These are phyloP conservation scores for cattle (Bos taurus) DNA, from an alignment of 2,113 vertebrate genomes.

Conservation along the genomic window ARS-UCD2.0 NC_037343.1:2303501-2304000, in stretches of 20 bases:
- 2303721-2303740: background rate
- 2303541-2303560: background rate
- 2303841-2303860: background rate
- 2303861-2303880: background rate
- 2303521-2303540: background rate
- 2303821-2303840: background rate
- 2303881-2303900: background rate
- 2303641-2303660: background rate
- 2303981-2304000: background rate
- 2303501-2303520: background rate
- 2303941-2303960: background rate
- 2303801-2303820: background rate
- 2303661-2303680: background rate
- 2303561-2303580: background rate
- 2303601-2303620: background rate
- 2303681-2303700: background rate
- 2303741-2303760: background rate
- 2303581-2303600: background rate
- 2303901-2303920: background rate
- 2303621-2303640: background rate
- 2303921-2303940: background rate
- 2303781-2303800: background rate
- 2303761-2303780: background rate
- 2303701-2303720: background rate
- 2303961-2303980: background rate